Percentiles rank a stretch among this genome's conserved stretches.
phyloP scores from a whole-genome alignment of 1,140 invertebrate species.

The Diorhabda elongata region DNA sequence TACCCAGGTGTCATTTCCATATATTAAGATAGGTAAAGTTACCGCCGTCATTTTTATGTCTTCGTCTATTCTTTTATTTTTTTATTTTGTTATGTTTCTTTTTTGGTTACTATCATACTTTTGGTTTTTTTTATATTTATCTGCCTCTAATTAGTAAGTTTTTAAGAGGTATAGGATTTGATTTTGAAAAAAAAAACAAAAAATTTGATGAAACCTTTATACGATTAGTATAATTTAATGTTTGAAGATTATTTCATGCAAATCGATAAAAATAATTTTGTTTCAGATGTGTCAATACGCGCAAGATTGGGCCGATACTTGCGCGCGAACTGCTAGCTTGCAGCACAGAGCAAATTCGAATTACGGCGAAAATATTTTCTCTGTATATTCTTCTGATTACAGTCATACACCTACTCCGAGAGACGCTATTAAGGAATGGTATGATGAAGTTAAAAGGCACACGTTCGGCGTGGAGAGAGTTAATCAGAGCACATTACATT shows the following conservation, averaged over 20 bases:
- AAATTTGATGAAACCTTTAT: too few species aligned
- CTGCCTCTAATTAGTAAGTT: too few species aligned
- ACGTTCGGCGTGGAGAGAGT: constrained; percentile 49
- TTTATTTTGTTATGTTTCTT: too few species aligned
- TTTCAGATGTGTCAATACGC: constrained; percentile 52
- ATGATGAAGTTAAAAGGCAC: constrained; percentile 61
- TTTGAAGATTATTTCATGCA: too few species aligned
- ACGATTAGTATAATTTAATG: too few species aligned
- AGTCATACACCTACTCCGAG: constrained; percentile 59
- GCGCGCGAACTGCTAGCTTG: constrained; percentile 66
- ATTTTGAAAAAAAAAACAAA: too few species aligned
- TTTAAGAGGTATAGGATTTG: too few species aligned
- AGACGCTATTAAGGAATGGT: constrained; percentile 66
- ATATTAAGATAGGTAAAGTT: too few species aligned
- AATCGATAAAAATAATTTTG: constrained; percentile 2
- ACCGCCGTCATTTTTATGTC: too few species aligned
- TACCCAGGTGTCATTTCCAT: too few species aligned
- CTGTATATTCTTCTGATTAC: constrained; percentile 64
- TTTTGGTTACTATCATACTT: too few species aligned
- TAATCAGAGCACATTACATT: constrained; percentile 61
- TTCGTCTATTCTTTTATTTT: too few species aligned
- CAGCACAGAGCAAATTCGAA: constrained; percentile 52
- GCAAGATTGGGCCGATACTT: constrained; percentile 72
- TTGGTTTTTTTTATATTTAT: not conserved
- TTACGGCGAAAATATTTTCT: constrained; percentile 58